These are phyloP conservation scores for Lytechinus variegatus DNA, from an alignment of 35 echinoderm and acorn worm species.

Conservation along the genomic window DNA sequence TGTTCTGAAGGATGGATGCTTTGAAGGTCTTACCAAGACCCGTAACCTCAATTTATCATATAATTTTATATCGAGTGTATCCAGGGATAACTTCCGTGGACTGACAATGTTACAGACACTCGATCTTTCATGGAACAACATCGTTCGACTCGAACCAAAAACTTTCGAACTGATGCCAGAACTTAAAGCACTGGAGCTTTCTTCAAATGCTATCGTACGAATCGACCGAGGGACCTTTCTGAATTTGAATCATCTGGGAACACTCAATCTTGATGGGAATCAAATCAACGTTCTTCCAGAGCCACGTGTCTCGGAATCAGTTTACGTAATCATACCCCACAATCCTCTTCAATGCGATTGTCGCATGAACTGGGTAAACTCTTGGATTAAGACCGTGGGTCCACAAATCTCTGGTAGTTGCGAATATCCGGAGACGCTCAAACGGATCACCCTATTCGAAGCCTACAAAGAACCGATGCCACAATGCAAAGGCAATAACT, in stretches of 20 bases:
- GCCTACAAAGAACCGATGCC: neutral
- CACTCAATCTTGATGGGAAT: neutral
- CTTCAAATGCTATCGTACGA: neutral
- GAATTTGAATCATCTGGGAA: neutral
- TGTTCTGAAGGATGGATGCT: slow-evolving; percentile 7
- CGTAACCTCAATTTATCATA: neutral
- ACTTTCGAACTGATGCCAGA: neutral
- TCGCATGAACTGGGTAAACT: slow-evolving; percentile 17
- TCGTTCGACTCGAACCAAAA: neutral
- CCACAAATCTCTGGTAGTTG: neutral
- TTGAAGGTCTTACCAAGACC: neutral
- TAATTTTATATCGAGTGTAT: neutral
- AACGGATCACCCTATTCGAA: neutral
- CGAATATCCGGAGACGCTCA: neutral
- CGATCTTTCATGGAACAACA: slow-evolving; percentile 13
- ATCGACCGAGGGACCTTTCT: neutral
- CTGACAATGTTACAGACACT: neutral
- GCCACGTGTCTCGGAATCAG: neutral
- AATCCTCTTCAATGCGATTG: slow-evolving; percentile 30
- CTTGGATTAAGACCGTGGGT: neutral
- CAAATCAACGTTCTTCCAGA: neutral
- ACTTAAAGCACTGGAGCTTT: neutral
- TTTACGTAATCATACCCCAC: neutral
- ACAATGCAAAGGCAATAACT: slow-evolving; percentile 3
- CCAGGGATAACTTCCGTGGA: neutral